Conservation (phyloP, 2,797 vertebrate genomes). For the Aeoliscus strigatus region DNA sequence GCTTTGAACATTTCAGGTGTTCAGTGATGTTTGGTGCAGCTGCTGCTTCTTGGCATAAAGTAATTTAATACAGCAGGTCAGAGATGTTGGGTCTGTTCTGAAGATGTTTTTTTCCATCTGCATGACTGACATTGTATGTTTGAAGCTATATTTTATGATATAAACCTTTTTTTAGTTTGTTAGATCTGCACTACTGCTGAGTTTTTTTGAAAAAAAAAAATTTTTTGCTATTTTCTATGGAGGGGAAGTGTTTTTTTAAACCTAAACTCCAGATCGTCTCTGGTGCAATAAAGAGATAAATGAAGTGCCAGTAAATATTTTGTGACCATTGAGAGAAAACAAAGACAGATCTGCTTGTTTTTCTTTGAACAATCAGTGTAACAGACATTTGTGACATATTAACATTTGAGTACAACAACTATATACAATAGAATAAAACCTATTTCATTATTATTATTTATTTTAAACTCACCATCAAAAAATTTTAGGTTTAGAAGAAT, state of each 20-base stretch:
- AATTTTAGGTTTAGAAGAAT: too few relatives aligned
- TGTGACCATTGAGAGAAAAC: constrained; percentile 29
- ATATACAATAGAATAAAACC: too few relatives aligned
- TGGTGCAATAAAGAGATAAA: constrained; percentile 17
- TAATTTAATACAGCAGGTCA: neutral
- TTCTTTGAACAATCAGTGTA: constrained; percentile 8
- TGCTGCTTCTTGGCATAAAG: neutral
- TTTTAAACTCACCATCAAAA: too few relatives aligned
- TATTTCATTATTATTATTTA: too few relatives aligned
- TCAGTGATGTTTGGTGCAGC: too few relatives aligned
- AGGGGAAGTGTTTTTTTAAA: constrained; percentile 4
- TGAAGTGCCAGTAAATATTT: constrained; percentile 27
- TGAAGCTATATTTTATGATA: constrained; percentile 15
- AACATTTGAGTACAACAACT: neutral
- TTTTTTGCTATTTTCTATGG: constrained; percentile 11
- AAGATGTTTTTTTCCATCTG: neutral
- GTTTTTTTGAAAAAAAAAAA: constrained; percentile 2
- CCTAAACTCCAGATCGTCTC: neutral
- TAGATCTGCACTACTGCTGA: constrained; percentile 23
- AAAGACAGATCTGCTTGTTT: constrained; percentile 9
- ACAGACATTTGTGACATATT: too few relatives aligned
- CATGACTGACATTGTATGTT: neutral
- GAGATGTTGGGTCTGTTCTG: neutral
- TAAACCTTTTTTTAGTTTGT: constrained; percentile 14
- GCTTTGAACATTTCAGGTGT: neutral